phyloP scores from a whole-genome alignment of 2,888 invertebrate species.

The Drosophila crucigera region DNA sequence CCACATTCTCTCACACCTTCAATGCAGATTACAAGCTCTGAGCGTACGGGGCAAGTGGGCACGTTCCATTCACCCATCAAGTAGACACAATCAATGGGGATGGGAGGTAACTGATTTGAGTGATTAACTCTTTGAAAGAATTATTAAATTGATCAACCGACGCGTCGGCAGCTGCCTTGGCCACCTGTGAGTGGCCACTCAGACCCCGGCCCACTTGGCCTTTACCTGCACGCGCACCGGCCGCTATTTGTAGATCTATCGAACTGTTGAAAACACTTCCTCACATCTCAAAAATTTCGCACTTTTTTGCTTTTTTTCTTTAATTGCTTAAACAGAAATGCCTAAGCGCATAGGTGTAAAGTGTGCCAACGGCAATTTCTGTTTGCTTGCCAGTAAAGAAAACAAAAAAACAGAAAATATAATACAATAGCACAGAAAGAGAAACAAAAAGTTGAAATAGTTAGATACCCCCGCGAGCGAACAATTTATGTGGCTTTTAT shows the following conservation, averaged over 20 bases:
- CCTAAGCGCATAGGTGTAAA: slow-evolving; percentile 66
- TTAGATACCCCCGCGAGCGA: slow-evolving; percentile 43
- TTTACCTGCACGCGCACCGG: slow-evolving; percentile 36
- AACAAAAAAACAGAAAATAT: neutral
- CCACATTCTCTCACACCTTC: slow-evolving; percentile 69
- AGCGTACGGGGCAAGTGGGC: slow-evolving; percentile 34
- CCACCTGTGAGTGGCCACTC: slow-evolving; percentile 48
- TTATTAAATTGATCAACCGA: slow-evolving; percentile 55
- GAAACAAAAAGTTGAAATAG: slow-evolving; percentile 19
- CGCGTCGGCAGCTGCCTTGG: slow-evolving; percentile 28
- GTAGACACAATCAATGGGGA: slow-evolving; percentile 22
- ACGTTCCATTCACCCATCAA: slow-evolving; percentile 56
- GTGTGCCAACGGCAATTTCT: slow-evolving; percentile 74
- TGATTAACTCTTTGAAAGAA: slow-evolving; percentile 51
- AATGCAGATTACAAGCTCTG: slow-evolving; percentile 36
- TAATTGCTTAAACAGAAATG: slow-evolving; percentile 61
- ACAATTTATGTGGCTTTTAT: slow-evolving; percentile 54
- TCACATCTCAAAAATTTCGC: slow-evolving; percentile 60
- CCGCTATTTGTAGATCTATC: slow-evolving; percentile 33
- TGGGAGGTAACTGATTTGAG: slow-evolving; percentile 28
- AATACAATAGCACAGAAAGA: slow-evolving; percentile 4
- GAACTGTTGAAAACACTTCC: slow-evolving; percentile 72
- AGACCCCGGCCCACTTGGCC: slow-evolving; percentile 32
- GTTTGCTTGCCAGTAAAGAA: slow-evolving; percentile 29
- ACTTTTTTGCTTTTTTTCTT: slow-evolving; percentile 42